phyloP scores from a whole-genome alignment of 2,113 vertebrate species.

The Psettodes erumei region DNA sequence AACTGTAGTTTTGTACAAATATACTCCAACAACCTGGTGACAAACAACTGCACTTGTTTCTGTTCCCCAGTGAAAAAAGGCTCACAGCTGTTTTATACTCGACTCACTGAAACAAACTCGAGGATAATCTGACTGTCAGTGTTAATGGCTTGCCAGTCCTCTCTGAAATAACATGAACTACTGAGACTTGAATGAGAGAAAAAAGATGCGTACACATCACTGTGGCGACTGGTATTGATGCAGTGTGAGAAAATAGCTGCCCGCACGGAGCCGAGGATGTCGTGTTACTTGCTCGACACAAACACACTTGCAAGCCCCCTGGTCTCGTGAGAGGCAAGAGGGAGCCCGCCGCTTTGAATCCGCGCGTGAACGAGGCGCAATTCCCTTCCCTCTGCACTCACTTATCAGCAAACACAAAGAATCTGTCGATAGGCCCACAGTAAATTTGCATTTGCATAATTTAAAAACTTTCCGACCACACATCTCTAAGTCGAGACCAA shows the following conservation, averaged over 20 bases:
- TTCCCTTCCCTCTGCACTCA: constrained; percentile 6
- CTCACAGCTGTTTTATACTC: not conserved
- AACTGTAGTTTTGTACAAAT: not conserved
- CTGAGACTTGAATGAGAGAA: not conserved
- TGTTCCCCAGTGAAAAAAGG: not conserved
- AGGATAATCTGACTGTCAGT: not conserved
- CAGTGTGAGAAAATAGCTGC: not conserved
- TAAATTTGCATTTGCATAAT: not conserved
- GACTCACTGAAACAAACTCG: not conserved
- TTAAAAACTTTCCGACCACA: not conserved
- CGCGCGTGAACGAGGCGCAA: not conserved
- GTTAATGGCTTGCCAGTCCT: not conserved
- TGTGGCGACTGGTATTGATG: not conserved
- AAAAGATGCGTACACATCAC: not conserved
- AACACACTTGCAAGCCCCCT: not conserved
- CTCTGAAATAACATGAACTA: too few species aligned
- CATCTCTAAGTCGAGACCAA: not conserved
- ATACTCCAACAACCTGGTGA: not conserved
- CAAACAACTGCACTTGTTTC: not conserved
- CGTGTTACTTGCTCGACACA: not conserved
- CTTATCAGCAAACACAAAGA: constrained; percentile 12
- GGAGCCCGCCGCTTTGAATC: constrained; percentile 7
- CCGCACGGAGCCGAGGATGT: not conserved
- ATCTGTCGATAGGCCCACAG: not conserved
- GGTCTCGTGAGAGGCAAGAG: not conserved